Evolutionary conservation across 2,888 invertebrate genomes (phyloP).

Genomic region (Taphrorychus bicolor): DNA sequence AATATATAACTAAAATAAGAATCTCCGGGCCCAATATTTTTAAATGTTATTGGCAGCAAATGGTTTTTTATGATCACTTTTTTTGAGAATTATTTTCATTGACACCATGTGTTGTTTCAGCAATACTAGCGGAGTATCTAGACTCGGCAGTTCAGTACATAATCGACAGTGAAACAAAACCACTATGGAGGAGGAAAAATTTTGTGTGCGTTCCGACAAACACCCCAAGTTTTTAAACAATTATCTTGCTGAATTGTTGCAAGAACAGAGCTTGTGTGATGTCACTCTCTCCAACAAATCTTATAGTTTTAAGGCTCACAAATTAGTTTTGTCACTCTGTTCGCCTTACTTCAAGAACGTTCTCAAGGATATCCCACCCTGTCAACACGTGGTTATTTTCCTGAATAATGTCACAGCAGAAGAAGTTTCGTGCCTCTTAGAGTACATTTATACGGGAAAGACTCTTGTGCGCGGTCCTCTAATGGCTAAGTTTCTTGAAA

Average conservation of each 20-base stretch:
- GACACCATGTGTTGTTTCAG: no score
- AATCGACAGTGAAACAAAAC: no score
- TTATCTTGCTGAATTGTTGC: neutral
- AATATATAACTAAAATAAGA: no score
- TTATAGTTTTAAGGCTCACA: slow-evolving; percentile 17
- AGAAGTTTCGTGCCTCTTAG: slow-evolving; percentile 13
- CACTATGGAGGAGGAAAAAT: no score
- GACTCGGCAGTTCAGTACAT: no score
- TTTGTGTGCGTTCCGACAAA: neutral
- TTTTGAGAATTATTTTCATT: no score
- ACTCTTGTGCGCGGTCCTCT: neutral
- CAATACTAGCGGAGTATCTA: no score
- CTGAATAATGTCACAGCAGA: slow-evolving; percentile 1
- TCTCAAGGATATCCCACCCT: neutral
- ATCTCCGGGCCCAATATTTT: no score
- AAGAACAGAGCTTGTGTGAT: slow-evolving; percentile 8
- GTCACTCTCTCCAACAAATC: slow-evolving; percentile 8
- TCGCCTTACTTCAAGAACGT: slow-evolving; percentile 18
- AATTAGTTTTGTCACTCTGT: slow-evolving; percentile 18
- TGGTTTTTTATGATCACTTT: no score
- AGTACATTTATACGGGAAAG: slow-evolving; percentile 21
- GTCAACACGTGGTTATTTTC: slow-evolving; percentile 7
- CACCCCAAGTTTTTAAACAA: neutral
- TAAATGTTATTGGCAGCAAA: no score
- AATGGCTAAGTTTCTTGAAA: slow-evolving; percentile 7